Conservation (phyloP, 2,888 invertebrate species). For the Tenthredo livida region DNA sequence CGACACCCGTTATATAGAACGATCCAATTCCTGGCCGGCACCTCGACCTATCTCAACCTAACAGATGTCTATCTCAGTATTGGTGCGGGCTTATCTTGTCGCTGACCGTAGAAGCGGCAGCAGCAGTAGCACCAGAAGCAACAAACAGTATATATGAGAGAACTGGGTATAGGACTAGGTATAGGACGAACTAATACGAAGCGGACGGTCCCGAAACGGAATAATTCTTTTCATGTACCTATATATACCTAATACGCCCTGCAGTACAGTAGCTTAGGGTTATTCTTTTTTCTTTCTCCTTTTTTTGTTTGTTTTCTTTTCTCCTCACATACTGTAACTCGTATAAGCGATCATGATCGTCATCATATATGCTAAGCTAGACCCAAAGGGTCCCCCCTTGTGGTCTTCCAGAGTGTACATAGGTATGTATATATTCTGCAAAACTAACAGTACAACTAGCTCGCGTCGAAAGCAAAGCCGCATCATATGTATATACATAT, state of each 20-base stretch:
- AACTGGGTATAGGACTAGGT: background rate
- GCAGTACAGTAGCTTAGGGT: background rate
- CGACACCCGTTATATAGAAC: slow-evolving; percentile 69
- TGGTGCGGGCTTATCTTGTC: slow-evolving; percentile 10
- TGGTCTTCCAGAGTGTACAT: background rate
- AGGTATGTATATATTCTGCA: background rate
- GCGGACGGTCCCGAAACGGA: background rate
- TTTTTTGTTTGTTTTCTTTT: background rate
- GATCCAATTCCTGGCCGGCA: slow-evolving; percentile 72
- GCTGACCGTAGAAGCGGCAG: background rate
- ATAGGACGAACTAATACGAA: background rate
- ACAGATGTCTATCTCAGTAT: slow-evolving; percentile 72
- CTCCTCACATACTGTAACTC: no score
- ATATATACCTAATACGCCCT: background rate
- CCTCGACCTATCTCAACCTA: slow-evolving; percentile 75
- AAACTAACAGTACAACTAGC: slow-evolving; percentile 37
- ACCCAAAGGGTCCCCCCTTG: slow-evolving; percentile 14
- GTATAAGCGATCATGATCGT: background rate
- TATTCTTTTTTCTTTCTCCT: background rate
- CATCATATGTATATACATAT: background rate
- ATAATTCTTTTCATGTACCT: background rate
- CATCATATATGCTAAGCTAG: background rate
- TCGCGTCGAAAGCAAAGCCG: slow-evolving; percentile 38
- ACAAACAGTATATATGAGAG: background rate
- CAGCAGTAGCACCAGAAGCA: background rate